These are phyloP conservation scores for Andrena chrysosceles DNA, from an alignment of 2,888 invertebrate species.

Conservation along the genomic window DNA sequence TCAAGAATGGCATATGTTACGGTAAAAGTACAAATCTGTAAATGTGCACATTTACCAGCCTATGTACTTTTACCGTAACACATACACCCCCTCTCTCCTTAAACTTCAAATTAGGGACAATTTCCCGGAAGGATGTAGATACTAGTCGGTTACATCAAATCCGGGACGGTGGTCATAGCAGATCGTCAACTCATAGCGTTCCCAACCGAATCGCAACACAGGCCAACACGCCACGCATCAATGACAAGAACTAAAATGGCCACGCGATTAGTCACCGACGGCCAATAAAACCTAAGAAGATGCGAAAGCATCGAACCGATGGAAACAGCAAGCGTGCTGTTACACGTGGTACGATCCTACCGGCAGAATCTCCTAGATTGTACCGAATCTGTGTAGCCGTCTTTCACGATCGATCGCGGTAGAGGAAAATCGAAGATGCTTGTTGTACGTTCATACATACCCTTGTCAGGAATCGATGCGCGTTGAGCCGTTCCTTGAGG, in stretches of 20 bases:
- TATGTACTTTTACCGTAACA: too few relatives aligned
- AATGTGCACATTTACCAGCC: too few relatives aligned
- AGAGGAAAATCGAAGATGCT: slow-evolving; percentile 24
- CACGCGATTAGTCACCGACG: slow-evolving; percentile 8
- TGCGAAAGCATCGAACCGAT: background rate
- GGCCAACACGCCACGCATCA: background rate
- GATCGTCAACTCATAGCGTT: too few relatives aligned
- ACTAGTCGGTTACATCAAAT: too few relatives aligned
- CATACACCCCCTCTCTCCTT: too few relatives aligned
- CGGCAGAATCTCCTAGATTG: slow-evolving; percentile 2
- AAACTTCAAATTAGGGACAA: too few relatives aligned
- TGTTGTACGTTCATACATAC: slow-evolving; percentile 52
- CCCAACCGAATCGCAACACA: background rate
- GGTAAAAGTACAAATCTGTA: too few relatives aligned
- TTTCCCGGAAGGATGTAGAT: too few relatives aligned
- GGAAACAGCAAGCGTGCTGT: background rate
- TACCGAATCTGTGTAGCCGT: too few relatives aligned
- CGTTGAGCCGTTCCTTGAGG: slow-evolving; percentile 59
- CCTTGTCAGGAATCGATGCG: slow-evolving; percentile 56
- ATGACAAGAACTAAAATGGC: slow-evolving; percentile 40
- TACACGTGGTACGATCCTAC: background rate
- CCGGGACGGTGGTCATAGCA: too few relatives aligned
- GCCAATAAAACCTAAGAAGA: background rate
- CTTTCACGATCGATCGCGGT: background rate
- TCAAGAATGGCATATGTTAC: too few relatives aligned